These are phyloP conservation scores for Mastomys natalensis DNA, from an alignment of 2,113 vertebrate genomes.

Conservation along the genomic window DNA sequence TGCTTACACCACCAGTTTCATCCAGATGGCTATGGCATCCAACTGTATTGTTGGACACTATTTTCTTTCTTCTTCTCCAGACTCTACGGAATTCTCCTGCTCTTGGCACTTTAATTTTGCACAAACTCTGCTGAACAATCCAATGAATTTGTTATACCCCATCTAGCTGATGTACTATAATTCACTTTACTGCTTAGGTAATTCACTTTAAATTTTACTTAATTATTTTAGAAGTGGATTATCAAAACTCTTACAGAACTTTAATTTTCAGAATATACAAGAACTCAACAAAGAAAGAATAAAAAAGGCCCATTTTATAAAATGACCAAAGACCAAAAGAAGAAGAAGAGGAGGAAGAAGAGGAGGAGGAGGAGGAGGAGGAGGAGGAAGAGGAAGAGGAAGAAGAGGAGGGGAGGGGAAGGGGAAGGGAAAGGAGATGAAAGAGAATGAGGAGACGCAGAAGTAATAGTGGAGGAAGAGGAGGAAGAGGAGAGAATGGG, in stretches of 20 bases:
- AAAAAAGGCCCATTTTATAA: too few species aligned
- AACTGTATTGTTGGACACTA: background rate
- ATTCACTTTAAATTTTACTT: background rate
- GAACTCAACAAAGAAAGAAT: background rate
- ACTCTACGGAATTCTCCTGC: background rate
- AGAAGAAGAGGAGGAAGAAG: fast-evolving
- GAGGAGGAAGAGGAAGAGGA: fast-evolving
- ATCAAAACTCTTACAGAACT: background rate
- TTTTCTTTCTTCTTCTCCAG: background rate
- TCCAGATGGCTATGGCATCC: background rate
- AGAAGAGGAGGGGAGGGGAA: too few species aligned
- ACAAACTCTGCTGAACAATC: background rate
- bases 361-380: too few species aligned
- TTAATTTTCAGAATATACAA: background rate
- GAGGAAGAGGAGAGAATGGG: background rate
- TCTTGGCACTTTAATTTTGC: background rate
- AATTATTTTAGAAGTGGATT: background rate
- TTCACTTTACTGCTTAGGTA: background rate
- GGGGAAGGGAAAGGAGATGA: too few species aligned
- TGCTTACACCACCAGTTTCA: background rate
- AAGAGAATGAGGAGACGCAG: too few species aligned
- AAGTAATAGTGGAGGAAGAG: too few species aligned
- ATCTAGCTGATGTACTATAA: background rate
- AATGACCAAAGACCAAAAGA: background rate
- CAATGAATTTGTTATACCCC: background rate